Evolutionary conservation across 2,797 vertebrate species (phyloP), one percentile per base, ranked within the genome.

Genomic region (Tragelaphus oryx): DNA sequence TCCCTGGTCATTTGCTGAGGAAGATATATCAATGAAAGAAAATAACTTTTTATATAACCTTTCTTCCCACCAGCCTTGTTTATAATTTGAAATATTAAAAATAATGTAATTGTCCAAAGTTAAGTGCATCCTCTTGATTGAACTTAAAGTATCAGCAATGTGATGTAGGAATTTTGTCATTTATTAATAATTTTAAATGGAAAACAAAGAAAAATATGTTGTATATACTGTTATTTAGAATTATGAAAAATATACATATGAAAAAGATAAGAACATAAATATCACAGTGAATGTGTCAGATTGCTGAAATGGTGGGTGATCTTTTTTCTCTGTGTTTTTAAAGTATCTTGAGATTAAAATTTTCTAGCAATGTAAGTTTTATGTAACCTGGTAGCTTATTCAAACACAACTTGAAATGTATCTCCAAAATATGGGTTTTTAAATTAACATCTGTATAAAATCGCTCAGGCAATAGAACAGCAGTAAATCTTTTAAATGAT

Each of bases 11-110:
- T 62, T 95, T 90, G 89, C 4, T 9, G 59, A 71, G 65, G 2
- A 84, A 48, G 12, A 18, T 28, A 88, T 50, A 82, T 80, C 60
- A 86, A 16, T 86, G 82, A 92, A 59, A 86, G 10, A 80, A 79
- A 83, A 50, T 0, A 71, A 76, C n/a, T 18, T 86, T 78, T 74
- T 50, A 82, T 0, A 11, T 60, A 79, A 82, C 0, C 10, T 14
- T 71, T 83, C 41, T 9, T 37, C 7, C 44, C 17, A 46, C 16
- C 26, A 75, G 37, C 52, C 48, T 30, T 57, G 8, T 52, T 11
- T 68, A 6, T 79, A 37, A 93, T 76, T 76, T 93, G 28, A 94
- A 89, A 85, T 96, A 50, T 22, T 90, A 26, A 30, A 84, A 94
- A 87, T 60, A 54, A 50, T 4, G 3, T 18, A 22, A 74, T 24